Conservation (phyloP, 1,140 invertebrate species). For the Euura saliciscinereae region DNA sequence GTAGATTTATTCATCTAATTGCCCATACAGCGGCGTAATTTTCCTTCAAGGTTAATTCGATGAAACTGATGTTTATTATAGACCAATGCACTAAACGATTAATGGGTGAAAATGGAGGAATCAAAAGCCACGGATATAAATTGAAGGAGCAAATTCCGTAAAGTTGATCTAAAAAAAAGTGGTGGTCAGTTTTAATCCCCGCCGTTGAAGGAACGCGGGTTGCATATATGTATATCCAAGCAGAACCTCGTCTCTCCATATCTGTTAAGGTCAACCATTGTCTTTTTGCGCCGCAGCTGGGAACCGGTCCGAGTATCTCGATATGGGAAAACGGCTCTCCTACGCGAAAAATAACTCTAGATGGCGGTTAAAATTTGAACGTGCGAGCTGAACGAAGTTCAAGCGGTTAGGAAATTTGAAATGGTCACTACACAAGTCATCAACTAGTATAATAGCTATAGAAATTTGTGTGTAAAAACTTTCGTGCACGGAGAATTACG, state of each 20-base stretch:
- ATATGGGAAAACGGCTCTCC: constrained; percentile 11
- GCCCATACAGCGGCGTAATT: too few species aligned
- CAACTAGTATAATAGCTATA: too few species aligned
- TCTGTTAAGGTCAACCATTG: constrained; percentile 45
- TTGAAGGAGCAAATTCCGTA: neutral
- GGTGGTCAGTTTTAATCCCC: neutral
- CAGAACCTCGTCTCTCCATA: constrained; percentile 46
- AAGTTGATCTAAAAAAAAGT: neutral
- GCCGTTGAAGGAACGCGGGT: neutral
- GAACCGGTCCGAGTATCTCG: constrained; percentile 36
- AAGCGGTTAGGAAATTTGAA: neutral
- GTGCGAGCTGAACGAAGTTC: neutral
- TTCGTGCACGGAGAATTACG: too few species aligned
- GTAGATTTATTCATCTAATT: neutral
- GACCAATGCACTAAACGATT: too few species aligned
- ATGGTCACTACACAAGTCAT: too few species aligned
- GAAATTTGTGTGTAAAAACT: too few species aligned
- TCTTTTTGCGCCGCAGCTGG: constrained; percentile 35
- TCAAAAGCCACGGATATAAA: too few species aligned
- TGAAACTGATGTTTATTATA: too few species aligned
- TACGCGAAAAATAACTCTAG: constrained; percentile 12
- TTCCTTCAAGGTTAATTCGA: too few species aligned
- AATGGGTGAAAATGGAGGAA: too few species aligned
- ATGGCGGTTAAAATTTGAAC: constrained; percentile 9
- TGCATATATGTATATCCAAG: neutral